Conservation (phyloP, 2,888 invertebrate species). For the Argyresthia goedartella region DNA sequence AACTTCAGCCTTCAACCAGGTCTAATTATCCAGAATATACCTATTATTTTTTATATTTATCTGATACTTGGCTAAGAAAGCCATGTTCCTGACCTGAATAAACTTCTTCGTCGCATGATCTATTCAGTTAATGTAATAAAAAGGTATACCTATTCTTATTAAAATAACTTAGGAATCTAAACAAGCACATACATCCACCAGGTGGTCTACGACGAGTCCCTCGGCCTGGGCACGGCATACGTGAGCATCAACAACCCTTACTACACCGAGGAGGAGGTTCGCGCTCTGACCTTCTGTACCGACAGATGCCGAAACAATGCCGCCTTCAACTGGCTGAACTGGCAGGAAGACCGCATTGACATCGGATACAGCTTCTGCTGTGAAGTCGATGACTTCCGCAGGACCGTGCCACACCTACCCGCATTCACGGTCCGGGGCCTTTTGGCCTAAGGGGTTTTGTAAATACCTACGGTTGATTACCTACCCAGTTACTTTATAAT, state of each 20-base stretch:
- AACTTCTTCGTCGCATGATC: too few species aligned
- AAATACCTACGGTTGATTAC: too few species aligned
- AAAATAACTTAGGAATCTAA: not conserved
- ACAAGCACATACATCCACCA: constrained; percentile 18
- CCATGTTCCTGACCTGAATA: too few species aligned
- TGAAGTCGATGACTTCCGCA: constrained; percentile 66
- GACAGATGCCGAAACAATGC: constrained; percentile 67
- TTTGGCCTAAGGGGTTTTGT: constrained; percentile 21
- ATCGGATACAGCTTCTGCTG: constrained; percentile 75
- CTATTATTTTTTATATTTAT: too few species aligned
- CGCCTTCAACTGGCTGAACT: constrained; percentile 72
- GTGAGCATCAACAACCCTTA: constrained; percentile 75
- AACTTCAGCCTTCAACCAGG: too few species aligned
- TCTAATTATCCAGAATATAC: too few species aligned
- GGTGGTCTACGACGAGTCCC: constrained; percentile 66
- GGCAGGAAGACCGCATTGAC: constrained; percentile 59
- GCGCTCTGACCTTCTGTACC: constrained; percentile 55
- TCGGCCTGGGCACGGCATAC: constrained; percentile 67
- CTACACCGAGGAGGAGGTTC: constrained; percentile 44
- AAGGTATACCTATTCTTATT: not conserved
- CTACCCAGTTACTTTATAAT: too few species aligned
- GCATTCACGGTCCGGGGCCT: constrained; percentile 54
- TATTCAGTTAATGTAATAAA: not conserved
- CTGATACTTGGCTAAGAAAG: too few species aligned
- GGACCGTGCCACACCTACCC: constrained; percentile 66